Conservation (phyloP, 2,113 vertebrate species). For the Oryzias melastigma region DNA sequence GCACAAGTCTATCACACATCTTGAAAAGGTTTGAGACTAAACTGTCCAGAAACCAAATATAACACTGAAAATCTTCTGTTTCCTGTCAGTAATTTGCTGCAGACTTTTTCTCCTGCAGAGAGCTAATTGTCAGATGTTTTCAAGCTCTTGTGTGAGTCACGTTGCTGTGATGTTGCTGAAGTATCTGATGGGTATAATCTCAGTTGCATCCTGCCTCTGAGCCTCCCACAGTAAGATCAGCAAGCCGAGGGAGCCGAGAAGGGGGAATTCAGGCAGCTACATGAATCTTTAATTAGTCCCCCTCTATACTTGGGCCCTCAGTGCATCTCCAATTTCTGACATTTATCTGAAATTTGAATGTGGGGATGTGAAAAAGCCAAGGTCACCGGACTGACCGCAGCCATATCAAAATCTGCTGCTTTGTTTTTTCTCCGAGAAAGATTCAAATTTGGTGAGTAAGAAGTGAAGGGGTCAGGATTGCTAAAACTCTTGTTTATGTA, state of each 20-base stretch:
- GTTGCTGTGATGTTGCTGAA: constrained; percentile 35
- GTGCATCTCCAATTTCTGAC: constrained; percentile 76
- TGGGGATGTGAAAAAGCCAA: constrained; percentile 58
- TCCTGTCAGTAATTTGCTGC: constrained; percentile 8
- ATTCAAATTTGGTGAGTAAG: constrained; percentile 1
- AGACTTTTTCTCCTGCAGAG: constrained; percentile 20
- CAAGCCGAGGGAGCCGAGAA: constrained; percentile 40
- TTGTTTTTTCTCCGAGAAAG: constrained; percentile 1
- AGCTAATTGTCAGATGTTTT: constrained; percentile 42
- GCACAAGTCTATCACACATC: not conserved
- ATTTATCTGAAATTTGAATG: constrained; percentile 74
- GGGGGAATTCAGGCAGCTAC: constrained; percentile 57
- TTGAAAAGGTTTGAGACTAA: not conserved
- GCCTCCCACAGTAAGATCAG: constrained; percentile 64
- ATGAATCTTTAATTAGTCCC: constrained; percentile 80
- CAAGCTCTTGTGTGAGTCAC: constrained; percentile 44
- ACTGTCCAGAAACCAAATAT: not conserved
- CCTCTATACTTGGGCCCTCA: constrained; percentile 70
- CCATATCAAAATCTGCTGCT: constrained; percentile 43
- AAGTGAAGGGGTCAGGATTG: not conserved
- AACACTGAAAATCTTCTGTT: not conserved
- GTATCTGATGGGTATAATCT: constrained; percentile 49
- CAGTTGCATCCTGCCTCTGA: constrained; percentile 49
- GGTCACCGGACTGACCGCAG: constrained; percentile 53
- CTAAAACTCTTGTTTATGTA: not conserved